A percentile compares a stretch with the other conserved stretches of the same genome.
Evolutionary conservation across 2,888 invertebrate genomes (phyloP).

Genomic region (Brassicogethes aeneus): DNA sequence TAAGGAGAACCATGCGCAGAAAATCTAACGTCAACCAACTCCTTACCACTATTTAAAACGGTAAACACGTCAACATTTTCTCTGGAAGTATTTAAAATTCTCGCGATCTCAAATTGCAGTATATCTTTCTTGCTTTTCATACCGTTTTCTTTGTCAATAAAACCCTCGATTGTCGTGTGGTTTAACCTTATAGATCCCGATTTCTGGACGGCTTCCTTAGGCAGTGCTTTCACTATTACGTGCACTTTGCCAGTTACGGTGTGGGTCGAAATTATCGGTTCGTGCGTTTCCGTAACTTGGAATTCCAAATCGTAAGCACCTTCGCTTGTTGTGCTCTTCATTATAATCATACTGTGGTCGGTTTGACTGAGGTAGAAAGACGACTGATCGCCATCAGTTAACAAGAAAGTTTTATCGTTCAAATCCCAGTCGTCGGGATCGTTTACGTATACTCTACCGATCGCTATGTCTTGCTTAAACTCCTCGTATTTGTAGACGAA

Average conservation of each 20-base stretch:
- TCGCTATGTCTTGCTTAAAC: constrained; percentile 67
- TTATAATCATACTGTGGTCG: constrained; percentile 79
- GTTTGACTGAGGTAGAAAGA: constrained; percentile 62
- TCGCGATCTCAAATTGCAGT: constrained; percentile 50
- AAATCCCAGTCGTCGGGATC: constrained; percentile 98
- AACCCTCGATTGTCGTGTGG: constrained; percentile 77
- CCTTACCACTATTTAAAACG: constrained; percentile 62
- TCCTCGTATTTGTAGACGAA: constrained; percentile 94
- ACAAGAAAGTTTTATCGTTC: constrained; percentile 74
- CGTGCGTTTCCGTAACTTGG: constrained; percentile 59
- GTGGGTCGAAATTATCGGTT: constrained; percentile 50
- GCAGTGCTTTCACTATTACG: constrained; percentile 78
- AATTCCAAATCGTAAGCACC: constrained; percentile 71
- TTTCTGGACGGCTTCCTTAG: constrained; percentile 84
- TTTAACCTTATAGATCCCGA: constrained; percentile 85
- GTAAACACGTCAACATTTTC: constrained; percentile 92
- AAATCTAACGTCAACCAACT: constrained; percentile 76
- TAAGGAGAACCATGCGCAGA: constrained; percentile 93
- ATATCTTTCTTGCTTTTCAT: constrained; percentile 60
- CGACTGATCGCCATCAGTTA: constrained; percentile 53
- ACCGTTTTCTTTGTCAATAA: constrained; percentile 50
- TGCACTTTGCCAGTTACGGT: constrained; percentile 76
- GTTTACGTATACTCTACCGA: constrained; percentile 87
- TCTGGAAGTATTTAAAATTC: constrained; percentile 65
- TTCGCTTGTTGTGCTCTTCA: constrained; percentile 66